Conservation (phyloP, 1,140 invertebrate species). For the Euura lappo region DNA sequence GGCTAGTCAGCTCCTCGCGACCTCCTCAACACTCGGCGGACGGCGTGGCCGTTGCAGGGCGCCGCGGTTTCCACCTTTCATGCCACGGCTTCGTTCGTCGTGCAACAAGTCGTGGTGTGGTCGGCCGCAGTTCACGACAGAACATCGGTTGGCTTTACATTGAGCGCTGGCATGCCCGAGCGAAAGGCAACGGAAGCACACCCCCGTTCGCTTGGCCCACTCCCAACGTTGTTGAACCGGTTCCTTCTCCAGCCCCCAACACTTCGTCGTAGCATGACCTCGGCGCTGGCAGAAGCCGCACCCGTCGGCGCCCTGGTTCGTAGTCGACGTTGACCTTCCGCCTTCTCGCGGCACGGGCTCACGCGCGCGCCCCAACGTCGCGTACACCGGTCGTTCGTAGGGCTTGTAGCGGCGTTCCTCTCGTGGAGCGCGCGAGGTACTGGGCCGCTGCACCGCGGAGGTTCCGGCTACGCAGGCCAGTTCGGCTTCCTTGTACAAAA, state of each 20-base stretch:
- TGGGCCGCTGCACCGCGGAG: neutral
- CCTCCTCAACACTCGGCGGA: neutral
- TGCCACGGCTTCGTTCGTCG: neutral
- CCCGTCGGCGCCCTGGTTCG: too few relatives aligned
- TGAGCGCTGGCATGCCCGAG: neutral
- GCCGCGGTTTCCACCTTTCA: neutral
- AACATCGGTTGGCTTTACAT: neutral
- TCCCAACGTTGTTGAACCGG: too few relatives aligned
- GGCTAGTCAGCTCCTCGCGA: neutral
- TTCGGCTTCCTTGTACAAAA: neutral
- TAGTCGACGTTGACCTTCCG: too few relatives aligned
- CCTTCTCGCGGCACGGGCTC: too few relatives aligned
- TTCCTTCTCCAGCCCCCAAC: too few relatives aligned
- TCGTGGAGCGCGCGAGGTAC: too few relatives aligned
- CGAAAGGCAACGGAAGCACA: neutral
- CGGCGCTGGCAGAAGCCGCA: too few relatives aligned
- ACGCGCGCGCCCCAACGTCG: neutral
- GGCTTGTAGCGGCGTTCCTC: neutral
- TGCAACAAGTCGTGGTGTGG: neutral
- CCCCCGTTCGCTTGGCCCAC: too few relatives aligned
- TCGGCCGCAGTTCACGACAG: neutral
- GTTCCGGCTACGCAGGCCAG: neutral
- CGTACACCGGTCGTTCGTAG: neutral
- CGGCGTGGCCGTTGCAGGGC: neutral
- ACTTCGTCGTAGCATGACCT: too few relatives aligned